Evolutionary conservation across 2,797 vertebrate species (phyloP).

Genomic region (Discoglossus pictus): DNA sequence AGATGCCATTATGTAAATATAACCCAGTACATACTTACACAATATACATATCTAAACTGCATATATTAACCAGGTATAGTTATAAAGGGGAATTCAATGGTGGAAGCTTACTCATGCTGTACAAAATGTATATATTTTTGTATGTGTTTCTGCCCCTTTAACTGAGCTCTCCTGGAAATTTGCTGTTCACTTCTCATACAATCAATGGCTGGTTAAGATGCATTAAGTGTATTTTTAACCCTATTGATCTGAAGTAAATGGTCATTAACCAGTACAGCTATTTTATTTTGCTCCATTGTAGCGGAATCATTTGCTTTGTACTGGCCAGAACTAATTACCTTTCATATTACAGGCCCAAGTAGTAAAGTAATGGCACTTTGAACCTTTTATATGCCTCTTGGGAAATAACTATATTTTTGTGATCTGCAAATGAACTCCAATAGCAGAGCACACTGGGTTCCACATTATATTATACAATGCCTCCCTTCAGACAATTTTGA

Average conservation of each 20-base stretch:
- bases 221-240: slow-evolving; percentile 32
- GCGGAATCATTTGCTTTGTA: slow-evolving; percentile 24
- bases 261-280: slow-evolving; percentile 31
- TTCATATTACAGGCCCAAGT: slow-evolving; percentile 37
- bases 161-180: slow-evolving; percentile 17
- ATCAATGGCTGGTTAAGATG: slow-evolving; percentile 8
- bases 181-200: slow-evolving; percentile 11
- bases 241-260: slow-evolving; percentile 33
- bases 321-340: slow-evolving; percentile 34
- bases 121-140: too few species aligned
- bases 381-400: slow-evolving; percentile 40
- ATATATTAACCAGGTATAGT: too few species aligned
- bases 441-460: slow-evolving; percentile 27
- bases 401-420: slow-evolving; percentile 50
- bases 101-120: too few species aligned
- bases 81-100: too few species aligned
- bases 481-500: slow-evolving; percentile 48
- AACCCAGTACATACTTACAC: too few species aligned
- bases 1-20: too few species aligned
- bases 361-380: slow-evolving; percentile 32
- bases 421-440: slow-evolving; percentile 49
- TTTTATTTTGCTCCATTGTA: slow-evolving; percentile 32
- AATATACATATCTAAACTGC: too few species aligned
- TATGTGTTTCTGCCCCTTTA: slow-evolving; percentile 19
- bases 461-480: slow-evolving; percentile 18